Evolutionary conservation across 2,888 invertebrate genomes (phyloP), one percentile per base, ranked within the genome.

Genomic region (Hypsopygia costalis): DNA sequence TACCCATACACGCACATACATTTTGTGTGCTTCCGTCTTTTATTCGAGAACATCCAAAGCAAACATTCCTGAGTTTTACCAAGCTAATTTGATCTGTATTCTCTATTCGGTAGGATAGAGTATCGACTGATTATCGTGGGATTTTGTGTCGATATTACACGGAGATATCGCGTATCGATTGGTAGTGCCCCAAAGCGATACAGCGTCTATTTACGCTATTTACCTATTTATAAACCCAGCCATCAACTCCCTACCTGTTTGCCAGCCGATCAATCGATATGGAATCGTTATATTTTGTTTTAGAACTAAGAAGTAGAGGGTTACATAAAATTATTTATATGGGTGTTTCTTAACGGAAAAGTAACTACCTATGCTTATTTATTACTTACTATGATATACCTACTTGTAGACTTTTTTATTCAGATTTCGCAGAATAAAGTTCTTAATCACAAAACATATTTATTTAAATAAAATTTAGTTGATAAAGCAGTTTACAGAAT

Each of bases 161-260:
- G 52, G 52, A 46, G 51, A 47, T 58, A 58, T 58, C 52, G 47
- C 46, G 77, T 87, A 88, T 88, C 81, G 87, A 88, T 88, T 87
- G 80, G 83, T 74, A 70, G 83, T 66, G 67, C 71, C 72, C 71
- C 71, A 63, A 66, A 72, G 69, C 81, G 76, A 87, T 86, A 85
- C 83, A 83, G 76, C 65, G 76, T 77, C 81, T 85, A 86, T 87
- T 87, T 87, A 83, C 79, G 81, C 80, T 82, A 75, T 75, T 86
- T 85, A 86, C 83, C 85, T 86, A 87, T 88, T 87, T 88, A 87
- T 88, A 87, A 80, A 73, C 68, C 4, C 69, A 65, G 64, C 65
- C 77, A 78, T 78, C 76, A 62, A 61, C 72, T 77, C 68, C 69
- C 79, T 82, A 86, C 86, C 82, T 87, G 81, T 66, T 61, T 52